Base-by-base conservation (phyloP, 2,888 invertebrate species). In the Cryptocephalus primarius region DNA sequence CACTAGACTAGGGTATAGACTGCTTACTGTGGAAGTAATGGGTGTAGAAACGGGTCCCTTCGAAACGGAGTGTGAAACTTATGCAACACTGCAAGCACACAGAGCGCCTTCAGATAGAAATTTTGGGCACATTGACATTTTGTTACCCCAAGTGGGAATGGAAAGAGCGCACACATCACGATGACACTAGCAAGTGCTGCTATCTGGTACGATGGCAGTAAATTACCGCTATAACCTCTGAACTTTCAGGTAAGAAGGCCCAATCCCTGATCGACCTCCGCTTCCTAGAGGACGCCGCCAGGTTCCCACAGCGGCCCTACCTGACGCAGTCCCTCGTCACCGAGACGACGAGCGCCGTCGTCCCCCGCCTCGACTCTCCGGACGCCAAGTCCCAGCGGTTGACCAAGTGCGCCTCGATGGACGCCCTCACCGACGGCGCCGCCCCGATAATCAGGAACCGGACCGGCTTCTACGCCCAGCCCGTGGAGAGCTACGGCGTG, bases 221-320 rank as follows among this genome's bases (percentile, higher is more conserved):
- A 22, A 22, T 2, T 22, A 6, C 22, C 22, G 22, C 6, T 22
- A 22, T 6, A 6, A 22, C 22, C 22, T 22, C 22, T 22, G 6
- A 22, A 22, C 44, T 62, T 61, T 32, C 49, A 69, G 69, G 57
- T 10, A 69, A 68, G 53, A 68, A 68, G 52, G 55, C 69, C 1
- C 69, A 70, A 51, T 71, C 70, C 0, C 55, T 72, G 46, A 64
- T 70, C 63, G 72, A 72, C 46, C 57, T 72, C 4, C 58, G 71
- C 32, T 55, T 59, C 32, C 49, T 66, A 4, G 64, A 66, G 44
- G 64, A 63, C 13, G 39, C 50, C 32, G 41, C 51, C 2, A 61
- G 60, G 38, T 57, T 61, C 11, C 64, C 62, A 60, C 53, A 62
- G 47, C 51, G 63, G 1, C n/a, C n/a, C n/a, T n/a, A n/a, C n/a